Evolutionary conservation across 2,113 vertebrate species (phyloP).

Genomic region (Anthoscopus minutus): DNA sequence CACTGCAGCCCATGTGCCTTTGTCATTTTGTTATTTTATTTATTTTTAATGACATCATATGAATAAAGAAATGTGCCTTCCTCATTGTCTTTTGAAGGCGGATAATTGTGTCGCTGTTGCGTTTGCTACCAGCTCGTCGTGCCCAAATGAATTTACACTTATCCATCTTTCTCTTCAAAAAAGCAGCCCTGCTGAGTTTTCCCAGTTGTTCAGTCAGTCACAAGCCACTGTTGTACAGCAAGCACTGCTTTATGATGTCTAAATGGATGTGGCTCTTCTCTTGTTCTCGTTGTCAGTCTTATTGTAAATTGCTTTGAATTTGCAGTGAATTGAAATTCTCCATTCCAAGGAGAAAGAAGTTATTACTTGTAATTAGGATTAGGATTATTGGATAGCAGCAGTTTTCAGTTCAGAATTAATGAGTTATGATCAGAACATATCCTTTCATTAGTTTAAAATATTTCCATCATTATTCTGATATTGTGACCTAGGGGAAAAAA

Average conservation of each 20-base stretch:
- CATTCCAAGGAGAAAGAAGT: background rate
- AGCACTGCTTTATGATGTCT: background rate
- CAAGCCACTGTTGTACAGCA: background rate
- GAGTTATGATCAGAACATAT: background rate
- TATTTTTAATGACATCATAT: background rate
- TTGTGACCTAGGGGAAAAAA: accelerated
- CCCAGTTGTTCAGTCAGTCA: conserved; percentile 10
- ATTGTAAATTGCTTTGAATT: conserved; percentile 20
- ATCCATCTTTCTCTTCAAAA: background rate
- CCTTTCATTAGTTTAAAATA: background rate
- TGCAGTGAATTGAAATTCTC: background rate
- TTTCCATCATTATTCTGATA: background rate
- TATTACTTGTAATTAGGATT: conserved; percentile 9
- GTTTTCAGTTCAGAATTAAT: background rate
- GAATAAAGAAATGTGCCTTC: background rate
- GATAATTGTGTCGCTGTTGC: background rate
- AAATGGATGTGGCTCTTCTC: conserved; percentile 16
- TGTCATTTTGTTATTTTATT: background rate
- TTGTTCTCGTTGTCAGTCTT: background rate
- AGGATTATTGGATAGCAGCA: background rate
- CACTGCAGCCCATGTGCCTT: background rate
- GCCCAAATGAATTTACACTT: background rate
- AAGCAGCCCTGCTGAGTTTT: background rate
- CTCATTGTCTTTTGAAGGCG: background rate
- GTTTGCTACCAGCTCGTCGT: accelerated